phyloP scores from a whole-genome alignment of 1,140 invertebrate genomes.

The Papilio xuthus region DNA sequence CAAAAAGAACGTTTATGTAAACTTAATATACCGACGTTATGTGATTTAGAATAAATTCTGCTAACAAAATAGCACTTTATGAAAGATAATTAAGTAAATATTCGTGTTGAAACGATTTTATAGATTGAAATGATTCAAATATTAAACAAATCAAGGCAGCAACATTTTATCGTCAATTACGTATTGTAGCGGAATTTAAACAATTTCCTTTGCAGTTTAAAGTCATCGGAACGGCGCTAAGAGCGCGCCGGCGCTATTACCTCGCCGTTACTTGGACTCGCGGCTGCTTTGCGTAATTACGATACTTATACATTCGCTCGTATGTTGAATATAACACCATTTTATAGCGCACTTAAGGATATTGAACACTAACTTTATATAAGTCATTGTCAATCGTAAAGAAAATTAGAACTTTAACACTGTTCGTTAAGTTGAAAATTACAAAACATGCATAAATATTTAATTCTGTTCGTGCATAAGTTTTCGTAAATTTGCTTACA shows the following conservation, averaged over 20 bases:
- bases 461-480: too few relatives aligned
- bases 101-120: not conserved
- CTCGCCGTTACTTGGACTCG: slow-evolving; percentile 30
- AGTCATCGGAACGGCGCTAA: slow-evolving; percentile 21
- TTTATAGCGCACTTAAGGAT: not conserved
- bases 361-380: not conserved
- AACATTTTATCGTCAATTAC: slow-evolving; percentile 32
- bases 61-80: not conserved
- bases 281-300: slow-evolving; percentile 29
- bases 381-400: not conserved
- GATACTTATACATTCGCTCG: slow-evolving; percentile 5
- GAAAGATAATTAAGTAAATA: not conserved
- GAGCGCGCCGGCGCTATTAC: slow-evolving; percentile 29
- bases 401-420: not conserved
- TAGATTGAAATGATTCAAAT: not conserved
- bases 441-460: too few relatives aligned
- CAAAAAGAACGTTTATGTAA: too few relatives aligned
- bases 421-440: too few relatives aligned
- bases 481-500: not conserved
- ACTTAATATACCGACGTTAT: too few relatives aligned
- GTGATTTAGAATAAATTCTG: too few relatives aligned
- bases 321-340: not conserved
- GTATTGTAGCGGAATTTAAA: slow-evolving; percentile 30
- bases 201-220: slow-evolving; percentile 34
- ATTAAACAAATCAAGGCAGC: slow-evolving; percentile 29